phyloP scores from a whole-genome alignment of 1,140 invertebrate genomes.

The Trinorchestia longiramus region DNA sequence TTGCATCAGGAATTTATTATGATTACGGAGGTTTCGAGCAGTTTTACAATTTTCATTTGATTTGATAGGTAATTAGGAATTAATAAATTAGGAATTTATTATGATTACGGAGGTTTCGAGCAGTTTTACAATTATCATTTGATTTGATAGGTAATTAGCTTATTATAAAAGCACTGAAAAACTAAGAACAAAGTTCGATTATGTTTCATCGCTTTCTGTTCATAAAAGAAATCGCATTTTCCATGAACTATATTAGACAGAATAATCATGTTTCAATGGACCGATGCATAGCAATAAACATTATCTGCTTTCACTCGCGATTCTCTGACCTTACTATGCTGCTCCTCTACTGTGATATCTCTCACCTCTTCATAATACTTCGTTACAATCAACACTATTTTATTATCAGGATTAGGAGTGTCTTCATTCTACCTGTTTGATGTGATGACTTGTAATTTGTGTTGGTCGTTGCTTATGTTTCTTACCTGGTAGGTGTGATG shows the following conservation, averaged over 20 bases:
- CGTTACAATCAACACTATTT: conserved; percentile 47
- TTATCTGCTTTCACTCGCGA: conserved; percentile 3
- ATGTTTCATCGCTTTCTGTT: background rate
- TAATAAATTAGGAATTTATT: background rate
- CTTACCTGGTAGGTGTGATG: background rate
- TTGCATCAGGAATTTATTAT: background rate
- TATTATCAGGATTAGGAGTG: conserved; percentile 18
- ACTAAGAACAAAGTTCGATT: background rate
- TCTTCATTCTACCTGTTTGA: background rate
- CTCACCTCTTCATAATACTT: conserved; percentile 52
- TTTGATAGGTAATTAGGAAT: no score
- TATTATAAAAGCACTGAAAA: background rate
- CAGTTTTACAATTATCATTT: background rate
- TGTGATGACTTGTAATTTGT: conserved; percentile 37
- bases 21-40: background rate
- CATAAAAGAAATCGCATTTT: background rate
- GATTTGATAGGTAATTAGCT: background rate
- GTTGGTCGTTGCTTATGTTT: conserved; percentile 1
- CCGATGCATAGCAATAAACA: background rate
- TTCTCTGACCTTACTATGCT: conserved; percentile 33
- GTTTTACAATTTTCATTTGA: background rate
- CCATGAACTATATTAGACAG: background rate
- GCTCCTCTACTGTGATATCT: conserved; percentile 52
- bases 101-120: background rate
- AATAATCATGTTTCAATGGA: background rate